phyloP scores from a whole-genome alignment of 2,888 invertebrate genomes.

The Brachyopa scutellaris region DNA sequence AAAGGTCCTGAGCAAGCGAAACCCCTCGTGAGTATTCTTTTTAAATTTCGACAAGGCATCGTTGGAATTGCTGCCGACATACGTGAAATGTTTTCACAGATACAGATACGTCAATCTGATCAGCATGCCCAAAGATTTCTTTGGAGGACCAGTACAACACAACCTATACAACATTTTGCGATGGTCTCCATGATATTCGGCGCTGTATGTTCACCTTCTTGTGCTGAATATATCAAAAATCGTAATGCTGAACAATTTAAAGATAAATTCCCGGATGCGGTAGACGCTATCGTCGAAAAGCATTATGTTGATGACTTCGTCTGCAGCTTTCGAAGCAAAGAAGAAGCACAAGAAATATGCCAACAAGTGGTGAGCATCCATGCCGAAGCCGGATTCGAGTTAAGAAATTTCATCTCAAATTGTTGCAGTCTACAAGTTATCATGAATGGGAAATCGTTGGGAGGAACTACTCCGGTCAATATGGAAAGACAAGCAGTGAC shows the following conservation, averaged over 20 bases:
- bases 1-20: slow-evolving; percentile 75
- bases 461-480: too few relatives aligned
- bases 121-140: slow-evolving; percentile 63
- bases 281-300: slow-evolving; percentile 7
- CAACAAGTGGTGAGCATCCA: slow-evolving; percentile 39
- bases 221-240: slow-evolving; percentile 62
- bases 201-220: slow-evolving; percentile 58
- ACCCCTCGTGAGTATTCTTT: slow-evolving; percentile 19
- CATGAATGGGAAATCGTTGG: background rate
- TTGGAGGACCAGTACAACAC: slow-evolving; percentile 69
- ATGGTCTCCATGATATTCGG: slow-evolving; percentile 72
- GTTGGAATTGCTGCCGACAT: slow-evolving; percentile 48
- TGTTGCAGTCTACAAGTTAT: slow-evolving; percentile 9
- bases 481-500: slow-evolving; percentile 2
- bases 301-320: slow-evolving; percentile 67
- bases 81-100: slow-evolving; percentile 38
- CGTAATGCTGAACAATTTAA: slow-evolving; percentile 1
- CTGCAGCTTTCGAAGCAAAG: slow-evolving; percentile 32
- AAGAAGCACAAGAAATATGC: slow-evolving; percentile 32
- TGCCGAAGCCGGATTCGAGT: slow-evolving; percentile 46
- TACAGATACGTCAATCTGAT: slow-evolving; percentile 27
- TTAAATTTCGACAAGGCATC: slow-evolving; percentile 34
- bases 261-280: background rate
- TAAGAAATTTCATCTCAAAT: slow-evolving; percentile 52
- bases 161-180: slow-evolving; percentile 41